Conservation (phyloP, 2,888 invertebrate species). For the Dicycla oo region DNA sequence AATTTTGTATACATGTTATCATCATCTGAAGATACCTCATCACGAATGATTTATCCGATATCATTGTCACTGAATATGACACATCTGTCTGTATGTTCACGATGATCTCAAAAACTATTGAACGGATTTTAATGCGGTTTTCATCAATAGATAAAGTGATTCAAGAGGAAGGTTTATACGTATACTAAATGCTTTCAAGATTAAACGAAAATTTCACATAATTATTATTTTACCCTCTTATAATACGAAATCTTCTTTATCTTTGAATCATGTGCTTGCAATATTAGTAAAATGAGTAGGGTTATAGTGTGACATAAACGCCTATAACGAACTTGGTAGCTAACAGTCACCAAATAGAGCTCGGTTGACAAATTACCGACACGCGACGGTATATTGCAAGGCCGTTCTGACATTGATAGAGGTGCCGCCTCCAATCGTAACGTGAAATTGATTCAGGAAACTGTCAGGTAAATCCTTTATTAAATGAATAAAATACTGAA, state of each 20-base stretch:
- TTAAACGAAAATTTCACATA: neutral
- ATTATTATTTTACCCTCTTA: neutral
- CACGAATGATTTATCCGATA: neutral
- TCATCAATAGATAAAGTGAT: too few relatives aligned
- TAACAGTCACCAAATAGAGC: neutral
- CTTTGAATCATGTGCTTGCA: neutral
- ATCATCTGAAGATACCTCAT: neutral
- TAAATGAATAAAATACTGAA: neutral
- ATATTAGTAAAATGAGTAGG: neutral
- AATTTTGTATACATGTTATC: too few relatives aligned
- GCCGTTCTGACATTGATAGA: constrained; percentile 13
- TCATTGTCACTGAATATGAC: too few relatives aligned
- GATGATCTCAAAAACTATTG: too few relatives aligned
- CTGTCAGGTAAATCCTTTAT: neutral
- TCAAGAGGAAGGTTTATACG: too few relatives aligned
- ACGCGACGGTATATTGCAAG: constrained; percentile 2
- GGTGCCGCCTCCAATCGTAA: neutral
- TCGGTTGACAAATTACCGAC: constrained; percentile 6
- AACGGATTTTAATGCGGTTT: too few relatives aligned
- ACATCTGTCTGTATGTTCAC: too few relatives aligned
- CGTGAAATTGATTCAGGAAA: neutral
- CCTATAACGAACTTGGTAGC: constrained; percentile 7
- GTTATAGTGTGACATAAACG: constrained; percentile 5
- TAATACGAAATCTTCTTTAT: neutral
- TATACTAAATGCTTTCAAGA: neutral